phyloP scores from a whole-genome alignment of 2,888 invertebrate species.

The Formica aserva region DNA sequence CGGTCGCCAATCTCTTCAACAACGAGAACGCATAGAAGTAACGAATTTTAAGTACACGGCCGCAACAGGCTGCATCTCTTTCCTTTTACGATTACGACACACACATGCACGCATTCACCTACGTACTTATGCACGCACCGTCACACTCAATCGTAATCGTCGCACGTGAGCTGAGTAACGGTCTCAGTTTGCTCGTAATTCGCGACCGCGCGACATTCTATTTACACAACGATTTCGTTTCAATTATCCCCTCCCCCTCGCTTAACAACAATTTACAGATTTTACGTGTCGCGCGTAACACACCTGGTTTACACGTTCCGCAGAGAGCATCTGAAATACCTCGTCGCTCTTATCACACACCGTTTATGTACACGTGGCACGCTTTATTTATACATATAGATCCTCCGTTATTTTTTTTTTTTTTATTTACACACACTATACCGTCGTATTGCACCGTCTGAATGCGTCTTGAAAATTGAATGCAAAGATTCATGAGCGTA shows the following conservation, averaged over 20 bases:
- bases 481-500: not conserved
- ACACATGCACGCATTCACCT: constrained; percentile 40
- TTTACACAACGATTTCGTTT: constrained; percentile 71
- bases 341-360: constrained; percentile 60
- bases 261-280: constrained; percentile 31
- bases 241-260: constrained; percentile 60
- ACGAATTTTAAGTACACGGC: constrained; percentile 22
- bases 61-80: constrained; percentile 16
- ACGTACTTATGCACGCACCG: constrained; percentile 32
- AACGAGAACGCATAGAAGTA: not conserved
- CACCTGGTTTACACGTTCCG: constrained; percentile 2
- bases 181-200: constrained; percentile 33
- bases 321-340: constrained; percentile 71
- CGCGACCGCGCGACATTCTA: constrained; percentile 57
- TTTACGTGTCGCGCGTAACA: not conserved
- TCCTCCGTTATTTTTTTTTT: constrained; percentile 2
- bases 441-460: constrained; percentile 70
- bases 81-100: constrained; percentile 25
- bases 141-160: constrained; percentile 57
- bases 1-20: not conserved
- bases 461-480: constrained; percentile 37
- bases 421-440: constrained; percentile 77
- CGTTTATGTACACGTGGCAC: constrained; percentile 71
- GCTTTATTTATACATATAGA: constrained; percentile 58
- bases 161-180: constrained; percentile 50